Conservation (phyloP, 2,888 invertebrate genomes). For the Ametastegia equiseti region DNA sequence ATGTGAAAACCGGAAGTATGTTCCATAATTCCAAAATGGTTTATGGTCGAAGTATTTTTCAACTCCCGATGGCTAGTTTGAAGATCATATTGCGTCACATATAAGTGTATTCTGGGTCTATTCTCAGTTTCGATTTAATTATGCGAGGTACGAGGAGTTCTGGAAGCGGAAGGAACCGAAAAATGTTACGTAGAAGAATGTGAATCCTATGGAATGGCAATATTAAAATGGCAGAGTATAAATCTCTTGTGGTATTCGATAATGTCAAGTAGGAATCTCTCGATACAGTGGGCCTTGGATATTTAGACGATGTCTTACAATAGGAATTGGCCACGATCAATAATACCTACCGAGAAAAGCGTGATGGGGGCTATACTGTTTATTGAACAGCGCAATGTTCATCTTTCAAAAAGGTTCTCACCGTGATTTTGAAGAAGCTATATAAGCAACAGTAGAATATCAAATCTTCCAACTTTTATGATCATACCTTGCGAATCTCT, state of each 20-base stretch:
- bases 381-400: neutral
- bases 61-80: neutral
- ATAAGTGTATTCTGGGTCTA: neutral
- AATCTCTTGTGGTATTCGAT: neutral
- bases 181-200: neutral
- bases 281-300: neutral
- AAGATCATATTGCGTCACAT: neutral
- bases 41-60: neutral
- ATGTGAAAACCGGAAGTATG: neutral
- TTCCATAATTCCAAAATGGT: neutral
- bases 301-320: neutral
- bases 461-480: neutral
- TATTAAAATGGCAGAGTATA: neutral
- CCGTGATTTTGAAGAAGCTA: no score
- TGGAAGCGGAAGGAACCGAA: neutral
- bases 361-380: no score
- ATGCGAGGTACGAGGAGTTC: neutral
- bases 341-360: neutral
- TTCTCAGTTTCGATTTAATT: neutral
- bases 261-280: neutral
- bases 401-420: neutral
- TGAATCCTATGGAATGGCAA: neutral
- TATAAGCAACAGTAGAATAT: neutral
- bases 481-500: neutral
- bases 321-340: neutral